Evolutionary conservation across 2,888 invertebrate species (phyloP), one percentile per base, ranked within the genome.

Genomic region (Syrista parreyssii): DNA sequence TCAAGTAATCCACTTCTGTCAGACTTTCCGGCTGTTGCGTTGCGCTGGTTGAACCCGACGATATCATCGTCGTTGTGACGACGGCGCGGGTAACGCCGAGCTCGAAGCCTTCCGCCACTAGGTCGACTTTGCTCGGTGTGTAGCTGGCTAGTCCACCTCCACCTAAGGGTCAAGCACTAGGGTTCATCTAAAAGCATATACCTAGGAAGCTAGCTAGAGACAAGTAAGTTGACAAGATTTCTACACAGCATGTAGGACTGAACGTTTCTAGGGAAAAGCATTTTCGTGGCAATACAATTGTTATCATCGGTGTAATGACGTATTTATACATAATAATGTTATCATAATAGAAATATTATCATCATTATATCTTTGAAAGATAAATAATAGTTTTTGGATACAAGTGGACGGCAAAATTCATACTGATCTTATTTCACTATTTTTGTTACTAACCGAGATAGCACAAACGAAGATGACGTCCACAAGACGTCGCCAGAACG

Each of bases 41-140:
- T 11, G 68, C 68, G 36, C 81, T 35, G 0, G 79, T 71, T 12
- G 81, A 35, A 6, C 81, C 77, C n/a, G 83, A 75, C 15, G 86
- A 82, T 74, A 88, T 86, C 75, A 89, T 80, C 79, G 86, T 82
- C 68, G 84, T 82, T 3, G 84, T 77, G 55, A 86, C 92, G 83
- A 91, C 92, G 85, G 93, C 93, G 87, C 96, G 94, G 82, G 96
- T 95, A 79, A 97, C 94, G 76, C 97, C 97, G 81, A 97, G 93
- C 92, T 96, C 95, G 93, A 97, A 97, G 80, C 94, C 93, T 84
- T 94, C 93, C 87, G 92, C 94, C 85, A 93, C 92, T 84, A 93
- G 93, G 83, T 93, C 92, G 77, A 94, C 94, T 93, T 96, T 96
- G 92, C 96, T 94, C 79, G 97, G 97, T 87, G 96, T 97, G 93